Base-by-base conservation (phyloP, 2,797 vertebrate species). In the Hoplostethus atlanticus region DNA sequence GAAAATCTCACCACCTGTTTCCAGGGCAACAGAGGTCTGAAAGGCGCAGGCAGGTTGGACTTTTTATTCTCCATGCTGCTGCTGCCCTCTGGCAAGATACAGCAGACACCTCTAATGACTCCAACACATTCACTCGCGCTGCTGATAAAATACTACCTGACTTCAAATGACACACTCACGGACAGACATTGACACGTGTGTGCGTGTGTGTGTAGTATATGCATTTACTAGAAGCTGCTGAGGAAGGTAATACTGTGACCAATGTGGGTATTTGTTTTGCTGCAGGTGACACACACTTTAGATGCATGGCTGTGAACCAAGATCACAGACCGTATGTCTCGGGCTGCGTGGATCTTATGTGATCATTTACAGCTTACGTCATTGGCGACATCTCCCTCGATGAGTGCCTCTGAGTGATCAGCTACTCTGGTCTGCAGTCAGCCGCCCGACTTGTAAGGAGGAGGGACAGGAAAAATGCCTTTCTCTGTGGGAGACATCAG, bases 21-120 rank as follows among this genome's bases (percentile, higher is more conserved):
- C 94, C 94, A 95, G 91, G 94, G 94, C 93, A 95, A 95, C 94
- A 89, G 91, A 93, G 93, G 93, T 92, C 93, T 94, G 93, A 90
- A 90, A 90, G 92, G 91, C 89, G 89, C 77, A 73, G 79, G 91
- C 89, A 92, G 91, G 89, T 90, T 91, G 87, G 89, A 92, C 85
- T 92, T 84, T 81, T 83, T 80, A 81, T 84, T 86, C 78, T 82
- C 86, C 78, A 83, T 64, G 71, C 87, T 91, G 90, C 89, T 21
- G 84, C 87, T 92, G 92, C 89, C 90, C 92, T 91, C 89, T 84
- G 89, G 89, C 88, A 89, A 74, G 53, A 90, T 57, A 89, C 83
- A 76, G 81, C 85, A 91, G 87, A 91, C 88, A 71, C 84, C 62
- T 84, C 66, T 86, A 85, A 90, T 85, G 81, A 87, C 79, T 84